Conservation (phyloP, 2,888 invertebrate genomes). For the Papilio demoleus region DNA sequence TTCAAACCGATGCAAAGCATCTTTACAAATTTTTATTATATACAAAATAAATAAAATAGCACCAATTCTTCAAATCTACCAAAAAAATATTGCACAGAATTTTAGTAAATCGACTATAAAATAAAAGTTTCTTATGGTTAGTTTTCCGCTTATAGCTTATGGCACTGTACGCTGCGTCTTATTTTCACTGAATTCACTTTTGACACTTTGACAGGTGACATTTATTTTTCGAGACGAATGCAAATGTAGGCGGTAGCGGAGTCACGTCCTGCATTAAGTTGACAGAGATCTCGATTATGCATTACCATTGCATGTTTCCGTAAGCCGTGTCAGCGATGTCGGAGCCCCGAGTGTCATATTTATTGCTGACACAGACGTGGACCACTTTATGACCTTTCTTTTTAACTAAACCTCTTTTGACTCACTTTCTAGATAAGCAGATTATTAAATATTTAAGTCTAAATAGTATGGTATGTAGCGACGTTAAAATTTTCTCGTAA, state of each 20-base stretch:
- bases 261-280: conserved; percentile 55
- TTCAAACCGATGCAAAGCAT: too few relatives aligned
- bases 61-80: too few relatives aligned
- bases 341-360: conserved; percentile 16
- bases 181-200: conserved; percentile 45
- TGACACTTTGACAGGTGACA: conserved; percentile 50
- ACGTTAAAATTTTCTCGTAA: too few relatives aligned
- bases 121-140: too few relatives aligned
- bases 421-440: neutral
- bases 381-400: conserved; percentile 14
- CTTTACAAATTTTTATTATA: too few relatives aligned
- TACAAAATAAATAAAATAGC: too few relatives aligned
- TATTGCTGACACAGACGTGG: conserved; percentile 1
- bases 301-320: conserved; percentile 54
- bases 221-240: conserved; percentile 51
- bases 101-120: too few relatives aligned
- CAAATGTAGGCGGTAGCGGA: conserved; percentile 48
- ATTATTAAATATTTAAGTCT: neutral
- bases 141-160: conserved; percentile 5
- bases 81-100: too few relatives aligned
- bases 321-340: conserved; percentile 27
- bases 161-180: conserved; percentile 40
- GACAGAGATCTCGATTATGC: conserved; percentile 52
- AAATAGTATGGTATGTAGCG: too few relatives aligned
- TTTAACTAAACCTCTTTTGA: neutral